Conservation (phyloP, 2,888 invertebrate species). For the Drosophila maculinotata region DNA sequence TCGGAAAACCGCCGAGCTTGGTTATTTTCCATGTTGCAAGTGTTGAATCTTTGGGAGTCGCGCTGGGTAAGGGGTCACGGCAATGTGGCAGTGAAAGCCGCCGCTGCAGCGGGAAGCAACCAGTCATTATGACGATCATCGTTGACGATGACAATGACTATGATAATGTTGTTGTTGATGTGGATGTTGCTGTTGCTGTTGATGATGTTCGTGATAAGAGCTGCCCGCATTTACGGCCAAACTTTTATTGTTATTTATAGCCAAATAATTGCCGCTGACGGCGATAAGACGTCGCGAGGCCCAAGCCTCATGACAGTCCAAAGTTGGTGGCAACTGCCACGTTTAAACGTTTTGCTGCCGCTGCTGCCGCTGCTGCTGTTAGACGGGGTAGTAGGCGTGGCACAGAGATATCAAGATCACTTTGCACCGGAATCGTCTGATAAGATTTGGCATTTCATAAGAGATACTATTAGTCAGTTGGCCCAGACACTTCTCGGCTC, state of each 20-base stretch:
- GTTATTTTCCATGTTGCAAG: constrained; percentile 47
- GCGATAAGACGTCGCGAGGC: constrained; percentile 42
- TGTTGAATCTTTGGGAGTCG: constrained; percentile 1
- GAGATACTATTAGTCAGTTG: constrained; percentile 18
- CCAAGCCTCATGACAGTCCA: constrained; percentile 29
- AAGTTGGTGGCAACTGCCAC: constrained; percentile 35
- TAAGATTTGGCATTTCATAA: constrained; percentile 46
- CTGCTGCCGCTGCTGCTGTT: constrained; percentile 23
- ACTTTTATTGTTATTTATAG: constrained; percentile 73
- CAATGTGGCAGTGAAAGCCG: no score
- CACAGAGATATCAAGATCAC: constrained; percentile 35
- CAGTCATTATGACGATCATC: constrained; percentile 3
- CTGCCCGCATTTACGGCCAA: constrained; percentile 53
- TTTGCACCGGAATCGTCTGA: constrained; percentile 35
- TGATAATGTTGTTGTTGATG: constrained; percentile 7
- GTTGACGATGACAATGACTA: constrained; percentile 10
- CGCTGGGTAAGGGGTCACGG: no score
- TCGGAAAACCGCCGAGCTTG: constrained; percentile 41
- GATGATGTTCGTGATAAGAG: constrained; percentile 44
- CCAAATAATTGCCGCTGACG: constrained; percentile 58
- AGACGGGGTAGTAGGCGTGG: background rate
- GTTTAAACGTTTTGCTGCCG: constrained; percentile 13
- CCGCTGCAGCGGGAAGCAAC: background rate
- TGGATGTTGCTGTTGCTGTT: constrained; percentile 8
- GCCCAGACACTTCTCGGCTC: constrained; percentile 10